Conservation (phyloP, 2,113 vertebrate species). For the Rynchops niger region DNA sequence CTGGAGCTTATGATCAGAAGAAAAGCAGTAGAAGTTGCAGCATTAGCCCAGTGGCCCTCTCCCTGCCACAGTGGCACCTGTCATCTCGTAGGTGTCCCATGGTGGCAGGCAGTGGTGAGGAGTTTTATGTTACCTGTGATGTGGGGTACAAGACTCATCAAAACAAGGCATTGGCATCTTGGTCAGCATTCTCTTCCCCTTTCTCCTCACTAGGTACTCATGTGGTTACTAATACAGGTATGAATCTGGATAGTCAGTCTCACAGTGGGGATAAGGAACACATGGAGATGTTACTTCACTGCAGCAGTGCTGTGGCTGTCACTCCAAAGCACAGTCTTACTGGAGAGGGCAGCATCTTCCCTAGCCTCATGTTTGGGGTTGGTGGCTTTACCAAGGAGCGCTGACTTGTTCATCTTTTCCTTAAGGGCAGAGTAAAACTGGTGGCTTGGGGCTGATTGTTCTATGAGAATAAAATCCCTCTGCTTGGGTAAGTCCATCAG, state of each 20-base stretch:
- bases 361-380: background rate
- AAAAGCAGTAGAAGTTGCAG: background rate
- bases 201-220: background rate
- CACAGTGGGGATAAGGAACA: background rate
- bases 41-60: background rate
- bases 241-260: background rate
- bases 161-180: background rate
- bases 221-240: background rate
- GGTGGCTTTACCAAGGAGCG: background rate
- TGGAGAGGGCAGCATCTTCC: background rate
- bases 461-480: background rate
- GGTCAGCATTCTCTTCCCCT: background rate
- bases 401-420: background rate
- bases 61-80: background rate
- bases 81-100: background rate
- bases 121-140: background rate
- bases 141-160: background rate
- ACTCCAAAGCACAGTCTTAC: background rate
- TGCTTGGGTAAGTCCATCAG: background rate
- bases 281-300: accelerated
- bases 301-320: background rate
- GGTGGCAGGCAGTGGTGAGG: background rate
- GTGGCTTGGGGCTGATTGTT: background rate
- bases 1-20: background rate
- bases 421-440: background rate